Conservation (phyloP, 1,140 invertebrate species). For the Rhagoletis zephyria region DNA sequence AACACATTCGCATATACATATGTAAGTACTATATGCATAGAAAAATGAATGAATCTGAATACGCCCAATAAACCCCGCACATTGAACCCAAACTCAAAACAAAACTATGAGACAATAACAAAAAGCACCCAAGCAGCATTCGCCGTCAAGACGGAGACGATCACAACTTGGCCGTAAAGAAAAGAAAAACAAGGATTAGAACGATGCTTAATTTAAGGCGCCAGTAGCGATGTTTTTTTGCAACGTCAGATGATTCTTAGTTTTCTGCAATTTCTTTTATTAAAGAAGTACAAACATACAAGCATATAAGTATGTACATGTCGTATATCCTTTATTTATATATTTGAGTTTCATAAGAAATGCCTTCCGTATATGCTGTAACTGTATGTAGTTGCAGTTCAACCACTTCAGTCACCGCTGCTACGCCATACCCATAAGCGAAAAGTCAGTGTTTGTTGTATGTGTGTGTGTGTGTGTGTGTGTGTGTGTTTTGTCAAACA, state of each 20-base stretch:
- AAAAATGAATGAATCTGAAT: neutral
- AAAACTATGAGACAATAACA: neutral
- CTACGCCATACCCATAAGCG: neutral
- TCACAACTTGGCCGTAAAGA: neutral
- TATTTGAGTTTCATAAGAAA: neutral
- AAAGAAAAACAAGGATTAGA: neutral
- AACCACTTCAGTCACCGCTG: conserved; percentile 13
- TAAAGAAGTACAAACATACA: neutral
- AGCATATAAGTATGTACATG: neutral
- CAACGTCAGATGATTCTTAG: neutral
- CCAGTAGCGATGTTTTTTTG: neutral
- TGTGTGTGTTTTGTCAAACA: neutral
- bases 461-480: neutral
- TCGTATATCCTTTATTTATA: neutral
- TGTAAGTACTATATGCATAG: neutral
- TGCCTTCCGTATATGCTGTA: neutral
- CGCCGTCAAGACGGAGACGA: conserved; percentile 40
- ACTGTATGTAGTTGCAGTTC: neutral
- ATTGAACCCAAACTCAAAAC: conserved; percentile 14
- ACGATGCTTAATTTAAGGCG: conserved; percentile 35
- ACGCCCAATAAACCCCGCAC: neutral
- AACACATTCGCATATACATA: neutral
- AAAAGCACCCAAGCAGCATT: neutral
- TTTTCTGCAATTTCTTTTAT: neutral
- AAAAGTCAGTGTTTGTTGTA: neutral